Evolutionary conservation across 2,797 vertebrate species (phyloP), one percentile per base, ranked within the genome.

Genomic region (Apogon talboti): DNA sequence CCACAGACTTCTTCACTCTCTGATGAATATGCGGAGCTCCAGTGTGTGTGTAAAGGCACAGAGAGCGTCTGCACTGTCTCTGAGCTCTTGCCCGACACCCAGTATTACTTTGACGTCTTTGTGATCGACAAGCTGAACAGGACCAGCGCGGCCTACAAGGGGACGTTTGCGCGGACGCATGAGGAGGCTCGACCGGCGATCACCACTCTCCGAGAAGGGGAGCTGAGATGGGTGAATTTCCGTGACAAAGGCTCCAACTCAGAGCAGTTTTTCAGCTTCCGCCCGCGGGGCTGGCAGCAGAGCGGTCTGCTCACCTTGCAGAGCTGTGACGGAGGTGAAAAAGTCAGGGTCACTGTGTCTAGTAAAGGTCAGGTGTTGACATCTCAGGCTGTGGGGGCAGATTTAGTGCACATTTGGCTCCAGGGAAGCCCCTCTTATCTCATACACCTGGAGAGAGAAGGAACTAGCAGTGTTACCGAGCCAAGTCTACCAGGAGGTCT

Each of bases 61-160:
- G 95, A 92, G 81, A 97, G 90, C 11, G 93, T 93, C 0, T 96
- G 95, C 87, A 96, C 94, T 0, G 86, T 97, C 55, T 92, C 95
- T 0, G 94, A 87, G 13, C 92, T 98, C 63, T 90, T 92, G 43
- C 94, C 96, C 1, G 93, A 91, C 78, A 95, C 92, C 0, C 92
- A 92, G 55, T 97, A 97, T 74, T 96, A 96, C 83, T 95, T 98
- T 41, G 95, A 97, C 0, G 89, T 98, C n/a, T 97, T 96, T 35
- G 92, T 94, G 46, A 90, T 95, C 0, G 95, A 96, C 64, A 87
- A 87, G 58, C 70, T 93, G 28, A 96, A 96, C 2, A 88, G 94
- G 0, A 95, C 95, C 49, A 96, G 92, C 0, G 69, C 71, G 0
- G 88, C 95, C 0, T 98, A 96, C 78, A 94, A 91, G 0, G 96